Evolutionary conservation across 1,140 invertebrate species (phyloP), one percentile per base, ranked within the genome.

Genomic region (Cydia amplana): DNA sequence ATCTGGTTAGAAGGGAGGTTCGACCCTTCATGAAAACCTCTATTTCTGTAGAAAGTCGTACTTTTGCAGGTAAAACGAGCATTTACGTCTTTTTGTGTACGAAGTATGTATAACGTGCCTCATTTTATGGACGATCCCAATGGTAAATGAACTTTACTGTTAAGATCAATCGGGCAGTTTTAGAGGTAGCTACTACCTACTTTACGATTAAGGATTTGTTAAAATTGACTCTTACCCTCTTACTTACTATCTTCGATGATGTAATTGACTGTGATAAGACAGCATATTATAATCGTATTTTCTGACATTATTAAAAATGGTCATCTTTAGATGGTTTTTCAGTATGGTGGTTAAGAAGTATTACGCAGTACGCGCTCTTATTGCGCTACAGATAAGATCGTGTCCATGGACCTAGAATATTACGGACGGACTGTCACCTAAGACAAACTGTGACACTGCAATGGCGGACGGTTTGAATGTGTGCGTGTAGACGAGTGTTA

Each of bases 1-100:
- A 60, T 60, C 55, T 60, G 55, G 55, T 60, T 60, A 60, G 55
- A n/a, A 10, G 55, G 55, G 55, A 60, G 55, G 55, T 60, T 12
- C 20, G 55, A 60, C 55, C 55, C 55, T 60, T 51, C 55, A 23
- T n/a, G n/a, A n/a, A n/a, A 60, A 23, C 1, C 55, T 23, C n/a
- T 23, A 2, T 6, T 23, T 18, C 16, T 60, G 20, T 60, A 60
- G 9, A 60, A 60, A 18, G 55, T 60, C 55, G 55, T 20, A 23
- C 0, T 10, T 60, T 23, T 23, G 20, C 55, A 20, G 55, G 55
- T 60, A 23, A 23, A 60, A 4, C 18, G 18, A 12, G 1, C 20
- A 60, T 7, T 60, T 60, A 60, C 10, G 55, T 23, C 55, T 60
- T 60, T 60, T 60, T 60, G 55, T 23, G 18, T 12, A 23, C 2